Conservation (phyloP, 2,113 vertebrate species). For the Macquaria ambigua region DNA sequence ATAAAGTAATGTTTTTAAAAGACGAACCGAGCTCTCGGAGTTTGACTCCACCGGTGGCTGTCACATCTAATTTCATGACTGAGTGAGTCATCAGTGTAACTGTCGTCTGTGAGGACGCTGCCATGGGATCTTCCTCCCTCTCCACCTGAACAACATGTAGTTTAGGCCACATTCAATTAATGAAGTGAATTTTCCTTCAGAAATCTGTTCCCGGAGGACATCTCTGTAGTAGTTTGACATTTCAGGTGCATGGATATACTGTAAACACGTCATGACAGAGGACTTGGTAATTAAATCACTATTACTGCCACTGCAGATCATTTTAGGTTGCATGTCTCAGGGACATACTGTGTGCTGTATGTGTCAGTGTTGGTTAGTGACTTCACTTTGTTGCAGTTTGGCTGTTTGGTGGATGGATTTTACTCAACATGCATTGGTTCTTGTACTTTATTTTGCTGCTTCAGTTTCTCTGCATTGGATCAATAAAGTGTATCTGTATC, state of each 20-base stretch:
- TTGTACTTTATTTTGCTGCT: not conserved
- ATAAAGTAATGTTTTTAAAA: slow-evolving; percentile 22
- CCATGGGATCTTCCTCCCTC: not conserved
- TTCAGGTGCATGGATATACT: not conserved
- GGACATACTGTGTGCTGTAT: no score
- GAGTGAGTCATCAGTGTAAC: slow-evolving; percentile 60
- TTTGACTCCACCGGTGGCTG: slow-evolving; percentile 35
- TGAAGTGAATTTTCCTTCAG: no score
- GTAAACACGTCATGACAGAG: not conserved
- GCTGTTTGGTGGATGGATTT: no score
- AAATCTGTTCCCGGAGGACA: not conserved
- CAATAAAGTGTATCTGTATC: not conserved
- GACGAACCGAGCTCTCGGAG: not conserved
- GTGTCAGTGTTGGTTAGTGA: not conserved
- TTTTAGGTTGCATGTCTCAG: not conserved
- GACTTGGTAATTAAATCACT: no score
- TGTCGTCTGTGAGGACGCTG: slow-evolving; percentile 4
- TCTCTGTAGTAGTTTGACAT: not conserved
- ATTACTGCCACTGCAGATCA: not conserved
- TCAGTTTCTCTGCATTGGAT: not conserved
- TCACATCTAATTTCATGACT: slow-evolving; percentile 44
- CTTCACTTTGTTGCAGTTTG: no score
- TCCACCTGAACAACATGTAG: not conserved
- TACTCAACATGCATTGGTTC: no score
- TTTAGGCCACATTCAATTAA: not conserved